These are phyloP conservation scores for Alitta virens DNA, from an alignment of 2,888 invertebrate genomes.

Conservation along the genomic window DNA sequence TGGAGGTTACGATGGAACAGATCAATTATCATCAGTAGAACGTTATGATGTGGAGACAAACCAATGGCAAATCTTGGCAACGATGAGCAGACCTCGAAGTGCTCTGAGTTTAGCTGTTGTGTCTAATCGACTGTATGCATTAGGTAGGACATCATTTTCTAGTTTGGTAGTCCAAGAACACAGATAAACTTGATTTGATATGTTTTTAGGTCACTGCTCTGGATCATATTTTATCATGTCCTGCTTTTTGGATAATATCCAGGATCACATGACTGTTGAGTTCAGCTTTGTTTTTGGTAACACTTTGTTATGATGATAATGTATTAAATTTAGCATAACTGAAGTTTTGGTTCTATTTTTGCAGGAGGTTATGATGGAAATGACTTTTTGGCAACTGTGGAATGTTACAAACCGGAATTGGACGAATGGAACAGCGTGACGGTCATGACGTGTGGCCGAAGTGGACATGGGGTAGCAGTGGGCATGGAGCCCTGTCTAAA, in stretches of 20 bases:
- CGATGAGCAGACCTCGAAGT: constrained; percentile 78
- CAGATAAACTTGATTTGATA: too few relatives aligned
- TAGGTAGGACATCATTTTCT: constrained; percentile 67
- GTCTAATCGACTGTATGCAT: constrained; percentile 83
- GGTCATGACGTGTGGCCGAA: constrained; percentile 78
- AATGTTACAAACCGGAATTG: constrained; percentile 78
- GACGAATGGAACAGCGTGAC: constrained; percentile 77
- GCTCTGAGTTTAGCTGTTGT: constrained; percentile 84
- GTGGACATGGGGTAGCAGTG: constrained; percentile 88
- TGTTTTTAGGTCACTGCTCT: too few relatives aligned
- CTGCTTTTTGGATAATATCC: too few relatives aligned
- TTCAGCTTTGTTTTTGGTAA: too few relatives aligned
- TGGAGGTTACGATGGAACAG: constrained; percentile 86
- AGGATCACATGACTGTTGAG: too few relatives aligned
- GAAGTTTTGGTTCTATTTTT: too few relatives aligned
- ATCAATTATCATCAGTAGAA: constrained; percentile 81
- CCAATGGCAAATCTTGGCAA: constrained; percentile 74
- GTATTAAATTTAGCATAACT: too few relatives aligned
- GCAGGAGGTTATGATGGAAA: constrained; percentile 86
- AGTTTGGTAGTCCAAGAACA: too few relatives aligned
- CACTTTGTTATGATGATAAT: too few relatives aligned
- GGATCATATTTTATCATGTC: too few relatives aligned
- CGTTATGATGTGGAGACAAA: constrained; percentile 81
- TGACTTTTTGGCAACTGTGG: constrained; percentile 80
- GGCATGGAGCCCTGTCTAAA: constrained; percentile 63